Evolutionary conservation across 2,797 vertebrate species (phyloP).

Genomic region (Phoxinus dragarum): DNA sequence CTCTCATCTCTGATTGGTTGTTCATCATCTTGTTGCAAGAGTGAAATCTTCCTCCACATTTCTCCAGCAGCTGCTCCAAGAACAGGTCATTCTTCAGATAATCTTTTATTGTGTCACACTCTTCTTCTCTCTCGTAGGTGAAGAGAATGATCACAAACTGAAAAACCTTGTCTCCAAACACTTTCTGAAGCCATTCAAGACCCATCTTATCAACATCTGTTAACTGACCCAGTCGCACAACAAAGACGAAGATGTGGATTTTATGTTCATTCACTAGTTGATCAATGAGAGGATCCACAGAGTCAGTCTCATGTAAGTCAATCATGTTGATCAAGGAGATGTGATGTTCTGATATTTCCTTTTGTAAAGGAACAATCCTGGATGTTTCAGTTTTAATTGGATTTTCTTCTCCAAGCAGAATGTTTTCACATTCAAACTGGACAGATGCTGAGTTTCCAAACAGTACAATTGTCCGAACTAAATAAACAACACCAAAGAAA

Average conservation of each 20-base stretch:
- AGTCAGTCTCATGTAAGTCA: conserved; percentile 6
- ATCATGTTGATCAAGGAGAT: conserved; percentile 62
- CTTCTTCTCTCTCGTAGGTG: conserved; percentile 48
- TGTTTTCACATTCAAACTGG: not conserved
- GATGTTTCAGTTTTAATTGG: not conserved
- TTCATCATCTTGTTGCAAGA: conserved; percentile 59
- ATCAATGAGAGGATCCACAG: conserved; percentile 44
- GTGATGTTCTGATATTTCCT: conserved; percentile 52
- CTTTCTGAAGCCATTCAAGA: too few species aligned
- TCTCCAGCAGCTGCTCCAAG: conserved; percentile 28
- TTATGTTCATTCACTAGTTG: too few species aligned
- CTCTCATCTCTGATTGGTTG: conserved; percentile 43
- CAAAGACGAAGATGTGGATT: too few species aligned
- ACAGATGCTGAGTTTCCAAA: not conserved
- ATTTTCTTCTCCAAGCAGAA: not conserved
- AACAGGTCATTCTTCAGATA: conserved; percentile 38
- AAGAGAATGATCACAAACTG: conserved; percentile 46
- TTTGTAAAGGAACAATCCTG: not conserved
- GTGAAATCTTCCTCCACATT: conserved; percentile 54
- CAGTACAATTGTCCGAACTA: not conserved
- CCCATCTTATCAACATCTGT: too few species aligned
- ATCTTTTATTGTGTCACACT: conserved; percentile 25
- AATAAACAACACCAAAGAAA: too few species aligned
- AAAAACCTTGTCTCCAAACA: conserved; percentile 57
- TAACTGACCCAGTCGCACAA: too few species aligned